phyloP scores from a whole-genome alignment of 2,888 invertebrate genomes.

The Netelia inedita region DNA sequence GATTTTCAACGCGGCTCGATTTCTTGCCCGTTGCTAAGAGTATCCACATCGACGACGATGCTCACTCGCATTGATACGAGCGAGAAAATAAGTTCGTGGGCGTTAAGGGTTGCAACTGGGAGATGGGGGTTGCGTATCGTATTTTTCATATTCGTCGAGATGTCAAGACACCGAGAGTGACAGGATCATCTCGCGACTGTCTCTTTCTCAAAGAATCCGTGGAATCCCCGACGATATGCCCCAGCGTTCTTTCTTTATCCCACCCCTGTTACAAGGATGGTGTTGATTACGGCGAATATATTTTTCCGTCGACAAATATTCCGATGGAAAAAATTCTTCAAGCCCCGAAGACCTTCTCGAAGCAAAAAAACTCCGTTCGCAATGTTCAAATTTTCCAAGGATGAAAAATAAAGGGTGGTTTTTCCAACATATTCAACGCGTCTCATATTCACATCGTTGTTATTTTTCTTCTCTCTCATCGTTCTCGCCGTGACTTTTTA shows the following conservation, averaged over 20 bases:
- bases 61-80: slow-evolving; percentile 21
- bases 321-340: too few species aligned
- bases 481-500: slow-evolving; percentile 72
- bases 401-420: slow-evolving; percentile 67
- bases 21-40: slow-evolving; percentile 16
- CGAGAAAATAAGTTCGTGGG: slow-evolving; percentile 50
- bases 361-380: too few species aligned
- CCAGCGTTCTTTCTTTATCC: too few species aligned
- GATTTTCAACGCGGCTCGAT: slow-evolving; percentile 57
- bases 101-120: background rate
- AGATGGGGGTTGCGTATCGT: background rate
- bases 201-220: too few species aligned
- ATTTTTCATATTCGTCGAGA: slow-evolving; percentile 32
- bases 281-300: too few species aligned
- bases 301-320: too few species aligned
- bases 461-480: slow-evolving; percentile 67
- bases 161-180: too few species aligned
- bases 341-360: too few species aligned
- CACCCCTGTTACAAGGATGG: too few species aligned
- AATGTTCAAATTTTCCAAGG: too few species aligned
- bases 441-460: slow-evolving; percentile 64
- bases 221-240: too few species aligned
- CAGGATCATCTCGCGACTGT: too few species aligned
- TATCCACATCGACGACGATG: background rate
- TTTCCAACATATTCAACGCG: slow-evolving; percentile 78